Base-by-base conservation (phyloP, 2,797 vertebrate species). In the Enteromius fasciolatus region DNA sequence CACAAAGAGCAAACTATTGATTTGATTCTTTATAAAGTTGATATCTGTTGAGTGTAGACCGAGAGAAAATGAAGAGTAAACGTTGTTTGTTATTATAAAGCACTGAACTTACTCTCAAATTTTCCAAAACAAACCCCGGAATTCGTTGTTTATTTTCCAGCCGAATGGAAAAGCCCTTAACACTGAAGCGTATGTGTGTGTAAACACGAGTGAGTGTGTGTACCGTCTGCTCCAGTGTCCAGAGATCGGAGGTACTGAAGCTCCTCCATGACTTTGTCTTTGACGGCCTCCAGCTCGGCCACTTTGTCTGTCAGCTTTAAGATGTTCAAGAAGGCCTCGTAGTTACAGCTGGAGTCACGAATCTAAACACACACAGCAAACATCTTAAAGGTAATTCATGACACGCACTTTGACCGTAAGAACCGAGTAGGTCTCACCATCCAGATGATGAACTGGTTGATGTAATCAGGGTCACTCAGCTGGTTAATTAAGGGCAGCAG, bases 401-500 rank as follows among this genome's bases (percentile, higher is more conserved):
- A 14, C 70, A 33, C 48, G 6, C 18, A 33, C 9, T 20, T 28
- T 14, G n/a, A 4, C 59, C 2, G 15, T 2, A 52, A 3, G 20
- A 46, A 41, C 14, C 1, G 3, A 3, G 12, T 44, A 66, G 52
- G 41, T 91, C 96, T 95, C 93, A 99, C 98, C 98, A 99, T 99
- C 97, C 98, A 99, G 95, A 99, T 97, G 92, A 99, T 94, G 95
- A 98, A 99, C 93, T 99, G 98, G 95, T 99, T 99, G 95, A 99
- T 99, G 95, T 99, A 99, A 96, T 99, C 98, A 87, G 98, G 98
- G 94, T 99, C 98, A 90, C 98, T 99, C 90, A 99, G 96, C 94
- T 98, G 97, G 93, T 98, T 97, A 94, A 99, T 97, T 92, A 99
- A 93, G 88, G 98, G 98, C 93, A 99, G 97, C 88, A 99, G 94